Percentiles rank a stretch among this genome's conserved stretches.
Conservation (phyloP, 2,797 vertebrate species). For the Pseudochirops corinnae region DNA sequence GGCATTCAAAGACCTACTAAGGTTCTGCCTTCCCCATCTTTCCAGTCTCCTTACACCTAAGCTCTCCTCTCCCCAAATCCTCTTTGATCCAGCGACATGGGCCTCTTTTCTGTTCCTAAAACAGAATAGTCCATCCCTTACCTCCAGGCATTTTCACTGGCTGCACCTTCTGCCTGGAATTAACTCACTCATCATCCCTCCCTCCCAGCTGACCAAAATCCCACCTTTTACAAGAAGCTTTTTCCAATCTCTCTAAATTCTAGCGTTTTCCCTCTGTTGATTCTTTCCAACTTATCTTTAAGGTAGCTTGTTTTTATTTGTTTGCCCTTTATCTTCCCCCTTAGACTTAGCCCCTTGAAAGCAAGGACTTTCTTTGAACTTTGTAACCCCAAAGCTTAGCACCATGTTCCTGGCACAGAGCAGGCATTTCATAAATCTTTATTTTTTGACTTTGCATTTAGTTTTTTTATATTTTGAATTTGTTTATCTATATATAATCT, state of each 20-base stretch:
- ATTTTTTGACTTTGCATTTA: too few relatives aligned
- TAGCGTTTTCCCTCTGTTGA: not conserved
- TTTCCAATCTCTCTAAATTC: not conserved
- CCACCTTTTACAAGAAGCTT: not conserved
- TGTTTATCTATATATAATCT: too few relatives aligned
- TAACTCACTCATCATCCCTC: not conserved
- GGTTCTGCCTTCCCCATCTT: not conserved
- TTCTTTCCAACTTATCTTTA: not conserved
- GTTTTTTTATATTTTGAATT: too few relatives aligned
- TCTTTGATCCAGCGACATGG: not conserved
- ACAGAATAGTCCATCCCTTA: not conserved
- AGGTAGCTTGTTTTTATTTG: not conserved
- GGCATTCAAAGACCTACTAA: not conserved
- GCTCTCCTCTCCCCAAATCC: too few relatives aligned
- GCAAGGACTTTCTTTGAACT: too few relatives aligned
- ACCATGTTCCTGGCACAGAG: too few relatives aligned
- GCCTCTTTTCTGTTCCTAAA: not conserved
- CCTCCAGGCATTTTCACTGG: not conserved
- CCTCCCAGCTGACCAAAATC: too few relatives aligned
- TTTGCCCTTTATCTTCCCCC: not conserved
- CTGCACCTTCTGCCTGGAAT: not conserved
- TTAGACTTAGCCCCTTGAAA: too few relatives aligned
- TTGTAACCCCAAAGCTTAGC: too few relatives aligned
- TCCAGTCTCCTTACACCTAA: not conserved
- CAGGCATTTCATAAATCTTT: too few relatives aligned